phyloP scores from a whole-genome alignment of 2,797 vertebrate genomes.

The Rhincodon typus region DNA sequence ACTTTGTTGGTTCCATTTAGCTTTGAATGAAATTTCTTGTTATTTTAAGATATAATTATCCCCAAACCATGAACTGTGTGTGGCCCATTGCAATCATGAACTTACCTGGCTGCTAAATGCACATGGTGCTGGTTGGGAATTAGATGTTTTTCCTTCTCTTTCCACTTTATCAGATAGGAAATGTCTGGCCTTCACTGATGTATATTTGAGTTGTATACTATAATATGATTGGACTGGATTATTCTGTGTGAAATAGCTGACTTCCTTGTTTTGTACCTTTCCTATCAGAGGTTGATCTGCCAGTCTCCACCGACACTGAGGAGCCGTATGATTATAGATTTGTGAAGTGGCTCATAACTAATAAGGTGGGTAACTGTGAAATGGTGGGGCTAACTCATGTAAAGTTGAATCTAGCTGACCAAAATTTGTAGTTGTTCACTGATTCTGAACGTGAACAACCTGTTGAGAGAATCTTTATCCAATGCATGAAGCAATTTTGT shows the following conservation, averaged over 20 bases:
- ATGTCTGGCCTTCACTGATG: not conserved
- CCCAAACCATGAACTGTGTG: not conserved
- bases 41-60: not conserved
- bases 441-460: not conserved
- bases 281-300: slow-evolving; percentile 51
- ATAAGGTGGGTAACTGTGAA: slow-evolving; percentile 66
- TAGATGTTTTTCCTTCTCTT: not conserved
- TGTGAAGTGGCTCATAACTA: slow-evolving; percentile 83
- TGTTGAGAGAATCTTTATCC: not conserved
- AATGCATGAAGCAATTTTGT: not conserved
- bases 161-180: not conserved
- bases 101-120: not conserved
- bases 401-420: not conserved
- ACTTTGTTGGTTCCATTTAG: not conserved
- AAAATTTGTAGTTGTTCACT: not conserved
- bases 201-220: not conserved
- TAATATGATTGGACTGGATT: not conserved
- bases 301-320: slow-evolving; percentile 48
- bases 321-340: slow-evolving; percentile 71
- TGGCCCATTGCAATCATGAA: not conserved
- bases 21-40: not conserved
- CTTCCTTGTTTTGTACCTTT: not conserved
- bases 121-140: not conserved
- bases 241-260: not conserved
- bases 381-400: not conserved